phyloP scores from a whole-genome alignment of 2,113 vertebrate species.

The Apistogramma diplotaenia region DNA sequence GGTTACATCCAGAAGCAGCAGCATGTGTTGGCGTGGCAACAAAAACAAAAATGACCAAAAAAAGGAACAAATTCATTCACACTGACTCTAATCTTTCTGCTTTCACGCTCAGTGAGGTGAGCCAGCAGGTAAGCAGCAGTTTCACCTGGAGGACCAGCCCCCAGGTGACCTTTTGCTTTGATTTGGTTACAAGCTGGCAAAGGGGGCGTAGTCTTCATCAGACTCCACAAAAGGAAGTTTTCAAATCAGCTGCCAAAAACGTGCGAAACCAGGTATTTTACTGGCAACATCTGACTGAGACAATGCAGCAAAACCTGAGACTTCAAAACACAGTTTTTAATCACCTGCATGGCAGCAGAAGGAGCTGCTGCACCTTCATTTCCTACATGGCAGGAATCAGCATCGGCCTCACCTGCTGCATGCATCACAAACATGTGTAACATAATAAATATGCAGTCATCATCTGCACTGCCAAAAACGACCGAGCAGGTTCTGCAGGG shows the following conservation, averaged over 20 bases:
- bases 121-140: background rate
- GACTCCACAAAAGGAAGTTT: background rate
- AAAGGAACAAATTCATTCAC: background rate
- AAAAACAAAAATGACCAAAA: background rate
- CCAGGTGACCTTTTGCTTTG: constrained; percentile 10
- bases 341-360: background rate
- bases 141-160: background rate
- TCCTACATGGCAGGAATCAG: background rate
- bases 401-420: background rate
- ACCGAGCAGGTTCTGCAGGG: constrained; percentile 62
- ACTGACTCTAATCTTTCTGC: background rate
- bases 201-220: background rate
- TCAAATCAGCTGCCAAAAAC: background rate
- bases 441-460: background rate
- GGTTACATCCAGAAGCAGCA: background rate
- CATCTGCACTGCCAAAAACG: constrained; percentile 20
- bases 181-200: background rate
- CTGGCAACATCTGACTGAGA: background rate
- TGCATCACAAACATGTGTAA: background rate
- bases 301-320: background rate
- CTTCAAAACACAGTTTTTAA: background rate
- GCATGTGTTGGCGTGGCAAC: background rate
- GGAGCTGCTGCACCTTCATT: background rate
- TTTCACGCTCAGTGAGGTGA: background rate
- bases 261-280: background rate